Conservation (phyloP, 2,113 vertebrate genomes). For the Limanda limanda region DNA sequence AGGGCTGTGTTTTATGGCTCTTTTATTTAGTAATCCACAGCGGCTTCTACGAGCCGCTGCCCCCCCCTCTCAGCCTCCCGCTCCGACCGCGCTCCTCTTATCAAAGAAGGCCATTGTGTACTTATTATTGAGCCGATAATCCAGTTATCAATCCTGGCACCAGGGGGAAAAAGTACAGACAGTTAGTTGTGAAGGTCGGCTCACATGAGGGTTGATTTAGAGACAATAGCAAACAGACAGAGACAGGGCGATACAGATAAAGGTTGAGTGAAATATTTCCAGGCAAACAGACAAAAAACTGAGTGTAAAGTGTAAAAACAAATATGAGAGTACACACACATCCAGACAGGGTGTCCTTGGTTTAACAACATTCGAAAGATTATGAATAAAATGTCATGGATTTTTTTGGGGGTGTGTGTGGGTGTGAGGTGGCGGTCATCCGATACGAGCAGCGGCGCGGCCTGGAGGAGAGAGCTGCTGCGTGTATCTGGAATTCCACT, state of each 20-base stretch:
- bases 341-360: conserved; percentile 47
- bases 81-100: conserved; percentile 46
- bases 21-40: conserved; percentile 71
- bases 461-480: conserved; percentile 7
- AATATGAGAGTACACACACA: neutral
- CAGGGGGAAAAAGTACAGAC: conserved; percentile 25
- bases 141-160: conserved; percentile 64
- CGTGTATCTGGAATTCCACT: conserved; percentile 33
- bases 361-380: conserved; percentile 53
- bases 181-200: conserved; percentile 45
- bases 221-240: conserved; percentile 29
- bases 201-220: conserved; percentile 43
- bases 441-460: conserved; percentile 18
- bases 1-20: conserved; percentile 65
- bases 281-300: neutral
- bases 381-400: conserved; percentile 48
- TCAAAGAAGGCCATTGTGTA: conserved; percentile 70
- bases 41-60: conserved; percentile 48
- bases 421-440: conserved; percentile 39
- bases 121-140: conserved; percentile 61
- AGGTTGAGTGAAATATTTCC: conserved; percentile 22
- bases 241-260: conserved; percentile 27
- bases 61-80: conserved; percentile 12
- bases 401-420: conserved; percentile 20
- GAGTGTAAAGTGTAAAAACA: conserved; percentile 6